A percentile compares a stretch with the other conserved stretches of the same genome.
phyloP scores from a whole-genome alignment of 2,888 invertebrate species.

The Scaptomyza reducta region DNA sequence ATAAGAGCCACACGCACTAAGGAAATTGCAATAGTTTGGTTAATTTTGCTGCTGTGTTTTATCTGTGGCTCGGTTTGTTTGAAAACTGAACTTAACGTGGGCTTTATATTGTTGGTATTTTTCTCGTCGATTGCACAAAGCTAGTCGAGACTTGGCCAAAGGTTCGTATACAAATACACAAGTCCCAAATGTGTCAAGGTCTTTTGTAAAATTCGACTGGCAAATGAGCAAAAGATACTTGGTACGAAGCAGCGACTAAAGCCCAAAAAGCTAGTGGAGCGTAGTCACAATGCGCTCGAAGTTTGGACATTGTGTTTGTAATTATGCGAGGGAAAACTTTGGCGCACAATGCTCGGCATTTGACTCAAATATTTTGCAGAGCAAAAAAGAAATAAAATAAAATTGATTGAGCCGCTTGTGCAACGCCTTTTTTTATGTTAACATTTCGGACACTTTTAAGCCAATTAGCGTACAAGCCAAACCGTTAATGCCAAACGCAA shows the following conservation, averaged over 20 bases:
- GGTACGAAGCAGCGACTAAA: conserved; percentile 5
- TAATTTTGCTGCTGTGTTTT: conserved; percentile 22
- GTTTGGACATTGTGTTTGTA: conserved; percentile 43
- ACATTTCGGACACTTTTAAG: conserved; percentile 56
- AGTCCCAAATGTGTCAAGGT: conserved; percentile 75
- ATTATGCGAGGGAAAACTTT: conserved; percentile 65
- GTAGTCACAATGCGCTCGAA: conserved; percentile 40
- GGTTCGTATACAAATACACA: conserved; percentile 50
- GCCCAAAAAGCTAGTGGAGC: conserved; percentile 44
- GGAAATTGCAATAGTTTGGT: conserved; percentile 56
- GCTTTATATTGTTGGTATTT: conserved; percentile 18
- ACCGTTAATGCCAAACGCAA: conserved; percentile 66
- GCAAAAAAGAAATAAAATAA: conserved; percentile 14
- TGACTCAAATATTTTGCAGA: conserved; percentile 50
- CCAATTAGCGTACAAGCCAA: conserved; percentile 66
- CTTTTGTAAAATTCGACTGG: conserved; percentile 67
- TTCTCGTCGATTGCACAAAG: conserved; percentile 31
- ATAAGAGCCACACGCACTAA: conserved; percentile 38
- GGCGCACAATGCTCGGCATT: conserved; percentile 66
- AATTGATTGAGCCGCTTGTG: conserved; percentile 66
- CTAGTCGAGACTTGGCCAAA: conserved; percentile 34
- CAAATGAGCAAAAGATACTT: conserved; percentile 62
- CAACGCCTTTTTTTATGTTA: conserved; percentile 54
- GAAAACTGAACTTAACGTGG: conserved; percentile 35
- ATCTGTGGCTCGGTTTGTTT: conserved; percentile 51